Evolutionary conservation across 1,140 invertebrate genomes (phyloP), one percentile per base, ranked within the genome.

Genomic region (Drosophila cardini): DNA sequence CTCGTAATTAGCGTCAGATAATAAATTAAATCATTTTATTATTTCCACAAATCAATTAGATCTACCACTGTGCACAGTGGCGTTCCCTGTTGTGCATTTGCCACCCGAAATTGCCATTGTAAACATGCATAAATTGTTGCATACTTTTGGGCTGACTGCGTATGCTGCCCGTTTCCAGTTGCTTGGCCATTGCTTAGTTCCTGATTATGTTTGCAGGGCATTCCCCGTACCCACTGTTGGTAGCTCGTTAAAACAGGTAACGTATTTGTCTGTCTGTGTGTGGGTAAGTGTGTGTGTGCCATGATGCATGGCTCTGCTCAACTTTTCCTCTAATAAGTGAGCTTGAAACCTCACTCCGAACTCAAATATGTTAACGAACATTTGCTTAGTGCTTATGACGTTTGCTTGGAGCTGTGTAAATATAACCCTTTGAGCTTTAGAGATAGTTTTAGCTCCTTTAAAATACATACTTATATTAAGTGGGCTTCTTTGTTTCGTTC

Each of bases 61-160:
- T n/a, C 3, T 2, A 26, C 21, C 21, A 26, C 21, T 26, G 21
- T 26, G 21, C 21, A 26, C 21, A 26, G 21, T 26, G 21, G 4
- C 21, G 21, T 26, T 26, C n/a, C 4, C 5, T 40, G 38, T 40
- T 40, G 11, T 13, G 38, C 38, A 40, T 40, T 40, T 46, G 56
- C 56, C 56, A 46, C 18, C 26, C 65, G 60, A 84, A 84, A 81
- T 81, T 78, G 74, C 82, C 83, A 78, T 86, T 85, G 82, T 86
- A 85, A 85, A 85, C 82, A 85, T 69, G 82, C 82, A 85, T 85
- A 85, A 85, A 85, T 85, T 85, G 82, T 85, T 85, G 82, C 82
- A 85, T 85, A 85, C 82, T 85, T 81, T 82, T 55, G 71, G 78
- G 63, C 65, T 67, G 64, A 50, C 18, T 72, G 68, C 56, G 42